Evolutionary conservation across 2,888 invertebrate genomes (phyloP).

Genomic region (Clistopyga incitator): DNA sequence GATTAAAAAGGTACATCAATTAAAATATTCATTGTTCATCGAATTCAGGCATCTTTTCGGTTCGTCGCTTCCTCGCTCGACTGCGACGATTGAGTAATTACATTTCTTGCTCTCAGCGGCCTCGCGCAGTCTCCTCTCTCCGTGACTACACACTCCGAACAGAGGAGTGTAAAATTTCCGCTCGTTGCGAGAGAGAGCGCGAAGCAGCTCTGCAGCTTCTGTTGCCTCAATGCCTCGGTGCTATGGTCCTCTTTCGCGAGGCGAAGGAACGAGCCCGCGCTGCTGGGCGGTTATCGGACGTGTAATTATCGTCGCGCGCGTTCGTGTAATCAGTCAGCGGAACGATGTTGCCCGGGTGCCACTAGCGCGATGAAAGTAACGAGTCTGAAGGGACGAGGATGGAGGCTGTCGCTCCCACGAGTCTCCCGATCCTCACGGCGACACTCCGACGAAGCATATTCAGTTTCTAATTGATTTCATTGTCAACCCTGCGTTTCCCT

Average conservation of each 20-base stretch:
- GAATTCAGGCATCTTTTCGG: not conserved
- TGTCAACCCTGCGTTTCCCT: conserved; percentile 33
- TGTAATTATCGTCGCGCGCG: conserved; percentile 61
- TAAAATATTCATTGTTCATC: conserved; percentile 32
- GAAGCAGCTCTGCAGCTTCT: not conserved
- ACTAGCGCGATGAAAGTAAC: conserved; percentile 20
- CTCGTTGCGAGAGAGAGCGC: conserved; percentile 14
- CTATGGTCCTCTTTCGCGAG: not conserved
- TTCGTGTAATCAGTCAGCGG: conserved; percentile 63
- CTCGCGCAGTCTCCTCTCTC: not conserved
- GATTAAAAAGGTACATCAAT: conserved; percentile 25
- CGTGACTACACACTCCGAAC: not conserved
- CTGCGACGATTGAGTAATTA: conserved; percentile 57
- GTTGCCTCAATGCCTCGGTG: not conserved
- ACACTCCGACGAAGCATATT: conserved; percentile 47
- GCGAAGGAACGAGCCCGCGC: not conserved
- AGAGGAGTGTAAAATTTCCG: conserved; percentile 40
- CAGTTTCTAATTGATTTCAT: conserved; percentile 66
- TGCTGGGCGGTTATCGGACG: conserved; percentile 33
- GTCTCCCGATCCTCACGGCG: not conserved
- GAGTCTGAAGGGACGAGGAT: not conserved
- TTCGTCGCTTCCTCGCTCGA: not conserved
- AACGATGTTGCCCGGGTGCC: conserved; percentile 1
- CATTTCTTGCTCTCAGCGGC: conserved; percentile 2
- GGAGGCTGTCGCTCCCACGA: conserved; percentile 21